These are phyloP conservation scores for Acanthopleura granulata DNA, from an alignment of 2,888 invertebrate species.

Conservation along the genomic window DNA sequence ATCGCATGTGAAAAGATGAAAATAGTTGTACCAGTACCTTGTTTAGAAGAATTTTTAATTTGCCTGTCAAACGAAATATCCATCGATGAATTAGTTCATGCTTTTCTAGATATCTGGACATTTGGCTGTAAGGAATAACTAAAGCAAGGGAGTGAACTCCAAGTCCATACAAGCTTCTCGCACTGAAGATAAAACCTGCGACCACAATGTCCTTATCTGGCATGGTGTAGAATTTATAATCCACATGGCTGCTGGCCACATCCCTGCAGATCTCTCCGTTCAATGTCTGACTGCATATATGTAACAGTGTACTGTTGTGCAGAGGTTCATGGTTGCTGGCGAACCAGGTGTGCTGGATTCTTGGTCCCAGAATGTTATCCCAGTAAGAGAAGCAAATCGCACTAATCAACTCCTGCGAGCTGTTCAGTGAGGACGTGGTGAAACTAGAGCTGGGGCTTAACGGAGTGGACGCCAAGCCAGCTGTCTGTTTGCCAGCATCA, in stretches of 20 bases:
- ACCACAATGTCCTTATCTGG: slow-evolving; percentile 56
- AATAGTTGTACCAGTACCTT: slow-evolving; percentile 42
- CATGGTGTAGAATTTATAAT: slow-evolving; percentile 61
- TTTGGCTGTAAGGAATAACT: slow-evolving; percentile 50
- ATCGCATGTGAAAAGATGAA: too few species aligned
- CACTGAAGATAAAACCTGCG: slow-evolving; percentile 63
- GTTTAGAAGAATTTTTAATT: slow-evolving; percentile 56
- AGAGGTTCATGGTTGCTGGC: slow-evolving; percentile 38
- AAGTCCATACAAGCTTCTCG: slow-evolving; percentile 48
- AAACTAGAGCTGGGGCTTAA: slow-evolving; percentile 57
- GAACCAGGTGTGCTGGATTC: slow-evolving; percentile 61
- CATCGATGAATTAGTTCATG: slow-evolving; percentile 53
- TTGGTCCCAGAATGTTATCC: slow-evolving; percentile 67
- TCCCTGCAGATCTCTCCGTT: slow-evolving; percentile 66
- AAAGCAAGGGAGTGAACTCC: slow-evolving; percentile 59
- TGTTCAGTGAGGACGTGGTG: slow-evolving; percentile 42
- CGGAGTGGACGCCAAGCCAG: slow-evolving; percentile 27
- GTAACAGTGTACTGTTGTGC: slow-evolving; percentile 41
- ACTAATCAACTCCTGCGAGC: slow-evolving; percentile 43
- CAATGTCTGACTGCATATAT: slow-evolving; percentile 59
- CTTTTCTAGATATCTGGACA: slow-evolving; percentile 52
- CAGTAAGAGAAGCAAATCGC: slow-evolving; percentile 59
- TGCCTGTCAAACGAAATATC: slow-evolving; percentile 54
- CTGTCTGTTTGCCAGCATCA: background rate
- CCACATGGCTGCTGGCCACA: slow-evolving; percentile 51